phyloP scores from a whole-genome alignment of 2,113 vertebrate species.

The Glaucidium brasilianum region DNA sequence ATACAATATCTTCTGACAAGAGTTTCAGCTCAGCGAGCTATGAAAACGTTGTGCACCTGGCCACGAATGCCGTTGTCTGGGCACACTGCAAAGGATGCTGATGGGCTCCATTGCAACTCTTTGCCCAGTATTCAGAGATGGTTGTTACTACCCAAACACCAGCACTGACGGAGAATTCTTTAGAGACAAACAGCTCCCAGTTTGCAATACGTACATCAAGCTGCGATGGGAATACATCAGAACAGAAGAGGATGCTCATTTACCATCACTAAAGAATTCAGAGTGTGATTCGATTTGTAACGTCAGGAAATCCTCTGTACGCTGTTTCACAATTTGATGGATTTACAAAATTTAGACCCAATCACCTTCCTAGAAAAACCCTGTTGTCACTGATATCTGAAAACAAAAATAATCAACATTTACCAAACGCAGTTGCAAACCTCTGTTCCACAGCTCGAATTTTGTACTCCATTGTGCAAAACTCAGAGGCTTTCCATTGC shows the following conservation, averaged over 20 bases:
- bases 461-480: background rate
- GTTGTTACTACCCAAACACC: background rate
- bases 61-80: background rate
- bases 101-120: background rate
- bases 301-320: background rate
- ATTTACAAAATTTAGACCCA: background rate
- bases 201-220: background rate
- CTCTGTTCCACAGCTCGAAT: background rate
- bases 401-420: background rate
- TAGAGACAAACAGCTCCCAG: background rate
- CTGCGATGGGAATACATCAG: background rate
- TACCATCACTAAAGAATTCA: conserved; percentile 5
- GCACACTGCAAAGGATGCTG: background rate
- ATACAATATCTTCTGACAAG: background rate
- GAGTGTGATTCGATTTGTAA: background rate
- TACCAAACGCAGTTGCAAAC: background rate
- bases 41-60: background rate
- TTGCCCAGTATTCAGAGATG: background rate
- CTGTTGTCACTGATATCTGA: background rate
- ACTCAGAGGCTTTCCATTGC: conserved; percentile 19
- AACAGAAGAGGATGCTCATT: background rate
- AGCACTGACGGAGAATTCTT: background rate
- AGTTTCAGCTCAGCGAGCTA: conserved; percentile 16
- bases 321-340: background rate
- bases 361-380: background rate